phyloP scores from a whole-genome alignment of 2,113 vertebrate species.

The Lamprotornis superbus region DNA sequence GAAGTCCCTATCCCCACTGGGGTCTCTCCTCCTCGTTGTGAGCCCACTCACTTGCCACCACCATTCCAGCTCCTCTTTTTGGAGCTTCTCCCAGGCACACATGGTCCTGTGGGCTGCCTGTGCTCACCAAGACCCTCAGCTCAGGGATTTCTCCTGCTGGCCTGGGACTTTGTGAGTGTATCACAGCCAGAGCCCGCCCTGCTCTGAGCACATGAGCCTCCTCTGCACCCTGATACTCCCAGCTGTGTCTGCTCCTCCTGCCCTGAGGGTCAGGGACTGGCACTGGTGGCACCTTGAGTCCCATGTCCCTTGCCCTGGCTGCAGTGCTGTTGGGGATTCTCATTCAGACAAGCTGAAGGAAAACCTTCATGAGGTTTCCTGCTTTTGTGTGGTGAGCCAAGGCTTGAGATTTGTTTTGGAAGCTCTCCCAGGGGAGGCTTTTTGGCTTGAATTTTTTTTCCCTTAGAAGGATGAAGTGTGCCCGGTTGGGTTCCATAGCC shows the following conservation, averaged over 20 bases:
- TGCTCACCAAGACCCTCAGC: neutral
- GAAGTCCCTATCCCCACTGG: neutral
- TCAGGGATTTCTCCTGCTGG: neutral
- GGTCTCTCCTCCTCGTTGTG: neutral
- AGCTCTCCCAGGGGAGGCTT: neutral
- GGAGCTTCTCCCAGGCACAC: fast-evolving
- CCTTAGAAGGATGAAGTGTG: neutral
- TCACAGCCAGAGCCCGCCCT: fast-evolving
- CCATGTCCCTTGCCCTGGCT: neutral
- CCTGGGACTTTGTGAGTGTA: neutral
- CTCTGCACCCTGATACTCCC: neutral
- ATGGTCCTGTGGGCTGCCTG: neutral
- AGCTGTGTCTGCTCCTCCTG: neutral
- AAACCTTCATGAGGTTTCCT: neutral
- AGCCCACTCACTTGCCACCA: fast-evolving
- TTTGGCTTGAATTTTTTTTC: neutral
- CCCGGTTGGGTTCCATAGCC: neutral
- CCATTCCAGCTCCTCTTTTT: neutral
- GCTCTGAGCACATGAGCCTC: fast-evolving
- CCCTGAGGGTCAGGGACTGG: neutral
- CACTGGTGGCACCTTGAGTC: neutral
- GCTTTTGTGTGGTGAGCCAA: neutral
- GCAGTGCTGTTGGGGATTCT: neutral
- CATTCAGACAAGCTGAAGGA: neutral
- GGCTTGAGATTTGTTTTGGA: constrained; percentile 3